Evolutionary conservation across 2,888 invertebrate genomes (phyloP), one percentile per base, ranked within the genome.

Genomic region (Cheilosia vernalis): DNA sequence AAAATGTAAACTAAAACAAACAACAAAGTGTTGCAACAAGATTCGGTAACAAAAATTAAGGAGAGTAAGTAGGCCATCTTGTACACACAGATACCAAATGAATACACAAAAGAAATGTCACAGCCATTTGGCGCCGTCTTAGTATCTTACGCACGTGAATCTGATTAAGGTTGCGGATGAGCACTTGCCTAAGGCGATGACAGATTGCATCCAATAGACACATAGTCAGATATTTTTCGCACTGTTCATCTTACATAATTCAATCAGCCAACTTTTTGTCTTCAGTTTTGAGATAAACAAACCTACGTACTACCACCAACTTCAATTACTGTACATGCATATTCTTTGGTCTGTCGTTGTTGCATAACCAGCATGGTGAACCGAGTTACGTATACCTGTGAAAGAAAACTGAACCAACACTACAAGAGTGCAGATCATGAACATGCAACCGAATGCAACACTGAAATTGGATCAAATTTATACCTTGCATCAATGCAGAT

Each of bases 21-120:
- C 15, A 70, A 4, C 21, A 63, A 63, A 73, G 69, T 73, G 13
- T 84, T 58, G 83, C 79, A 84, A 83, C 58, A 53, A 56, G 33
- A 78, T 73, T 78, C 78, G 83, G 69, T 79, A 83, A 84, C 63
- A 63, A n/a, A 33, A 53, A 24, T 30, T 44, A 53, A 76, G 49
- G 51, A 63, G 64, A 47, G 17, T 17, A 79, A 72, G 82, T 77
- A 77, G 81, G 82, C 19, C 64, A 77, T 60, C 64, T 37, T n/a
- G 37, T 37, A 47, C 37, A 37, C 44, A 37, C 40, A 73, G 6
- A 19, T 27, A 72, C 21, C 53, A 66, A 73, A 73, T 37, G 60
- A 33, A 47, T 4, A n/a, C 30, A 56, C 10, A 58, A 42, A 47
- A 58, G n/a, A 66, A 60, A 73, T 44, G 60, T 60, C 60, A 66